Evolutionary conservation across 2,888 invertebrate species (phyloP), one percentile per base, ranked within the genome.

Genomic region (Pomacea canaliculata): DNA sequence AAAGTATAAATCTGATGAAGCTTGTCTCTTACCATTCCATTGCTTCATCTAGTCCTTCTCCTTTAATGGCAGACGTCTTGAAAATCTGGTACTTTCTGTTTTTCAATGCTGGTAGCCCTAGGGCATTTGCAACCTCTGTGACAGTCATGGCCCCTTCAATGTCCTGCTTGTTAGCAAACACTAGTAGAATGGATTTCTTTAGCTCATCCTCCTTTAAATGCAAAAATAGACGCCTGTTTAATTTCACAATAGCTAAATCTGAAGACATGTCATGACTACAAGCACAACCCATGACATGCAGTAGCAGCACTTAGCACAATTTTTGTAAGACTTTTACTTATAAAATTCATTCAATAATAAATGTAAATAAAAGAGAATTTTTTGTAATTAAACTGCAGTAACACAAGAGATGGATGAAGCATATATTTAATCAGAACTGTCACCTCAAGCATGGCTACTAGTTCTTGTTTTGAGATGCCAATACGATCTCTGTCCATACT

Each of bases 1-100:
- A 7, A 2, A 56, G 7, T 8, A 56, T 56, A 56, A 56, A 56
- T 56, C 51, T 23, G 63, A 63, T 23, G 10, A 5, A 63, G 10
- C 19, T 63, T 2, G 1, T 18, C 27, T 63, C 83, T 85, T 85
- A 94, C 99, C 99, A 99, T 91, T 99, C 98, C 99, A 99, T 99
- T 79, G 99, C 98, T 92, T 97, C 97, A 91, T 99, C 98, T 71
- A 99, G 93, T 0, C 99, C 99, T 92, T 98, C 98, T 49, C 99
- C 99, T 91, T 98, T 96, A 83, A 97, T 96, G 69, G 99, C 99
- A 0, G 98, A 98, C 4, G 99, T 98, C 93, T 99, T 99, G 92
- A 99, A 99, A 89, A 99, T 99, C 93, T 98, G 98, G 93, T 99
- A 99, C 89, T 98, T 98, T 89, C 99, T 94, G 92, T 97, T 97